These are phyloP conservation scores for Lota lota DNA, from an alignment of 2,113 vertebrate species.

Conservation along the genomic window DNA sequence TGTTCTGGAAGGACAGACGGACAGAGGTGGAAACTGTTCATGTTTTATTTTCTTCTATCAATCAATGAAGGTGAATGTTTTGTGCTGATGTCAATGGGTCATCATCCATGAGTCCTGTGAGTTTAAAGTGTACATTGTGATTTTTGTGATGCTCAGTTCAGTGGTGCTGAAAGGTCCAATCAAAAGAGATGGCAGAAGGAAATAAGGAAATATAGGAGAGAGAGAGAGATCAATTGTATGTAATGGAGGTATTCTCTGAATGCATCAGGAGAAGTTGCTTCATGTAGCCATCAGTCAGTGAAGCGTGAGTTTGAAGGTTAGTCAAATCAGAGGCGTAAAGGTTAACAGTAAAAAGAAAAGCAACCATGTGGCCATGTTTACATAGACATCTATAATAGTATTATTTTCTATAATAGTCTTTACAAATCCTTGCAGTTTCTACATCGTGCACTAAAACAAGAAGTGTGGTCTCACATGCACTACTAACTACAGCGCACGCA, in stretches of 20 bases:
- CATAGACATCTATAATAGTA: constrained; percentile 15
- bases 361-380: constrained; percentile 37
- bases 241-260: not conserved
- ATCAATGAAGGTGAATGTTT: constrained; percentile 18
- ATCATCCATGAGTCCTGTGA: not conserved
- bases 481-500: too few relatives aligned
- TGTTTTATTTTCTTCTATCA: not conserved
- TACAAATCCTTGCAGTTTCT: not conserved
- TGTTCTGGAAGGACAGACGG: not conserved
- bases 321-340: constrained; percentile 24
- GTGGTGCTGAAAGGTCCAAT: constrained; percentile 16
- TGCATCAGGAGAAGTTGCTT: not conserved
- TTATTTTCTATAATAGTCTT: not conserved
- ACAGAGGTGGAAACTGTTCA: not conserved
- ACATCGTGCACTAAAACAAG: too few relatives aligned
- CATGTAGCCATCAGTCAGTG: not conserved
- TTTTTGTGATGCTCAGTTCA: constrained; percentile 18
- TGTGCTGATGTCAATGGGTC: constrained; percentile 16
- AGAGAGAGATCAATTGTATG: not conserved
- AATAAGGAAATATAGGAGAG: not conserved
- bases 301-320: constrained; percentile 3
- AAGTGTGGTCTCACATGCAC: too few relatives aligned
- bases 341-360: not conserved
- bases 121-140: constrained; percentile 9
- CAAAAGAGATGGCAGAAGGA: not conserved